Conservation (phyloP, 2,113 vertebrate species). For the Bostrychus sinensis region DNA sequence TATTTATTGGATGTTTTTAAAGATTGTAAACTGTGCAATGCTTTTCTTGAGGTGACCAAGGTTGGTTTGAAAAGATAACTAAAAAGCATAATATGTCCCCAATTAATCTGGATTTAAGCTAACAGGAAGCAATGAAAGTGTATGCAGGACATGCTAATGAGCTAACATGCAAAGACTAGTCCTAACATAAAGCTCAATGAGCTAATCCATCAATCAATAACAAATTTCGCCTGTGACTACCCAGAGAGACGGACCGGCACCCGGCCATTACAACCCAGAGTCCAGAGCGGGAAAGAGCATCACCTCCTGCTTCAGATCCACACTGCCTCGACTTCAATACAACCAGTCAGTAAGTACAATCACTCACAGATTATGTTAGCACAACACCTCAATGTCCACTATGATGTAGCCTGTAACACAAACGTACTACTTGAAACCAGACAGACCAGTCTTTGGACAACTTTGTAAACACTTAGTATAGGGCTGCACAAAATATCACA, state of each 20-base stretch:
- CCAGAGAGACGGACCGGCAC: constrained; percentile 83
- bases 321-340: constrained; percentile 76
- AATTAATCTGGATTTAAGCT: neutral
- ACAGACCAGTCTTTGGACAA: neutral
- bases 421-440: neutral
- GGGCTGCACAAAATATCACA: too few relatives aligned
- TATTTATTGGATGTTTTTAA: too few relatives aligned
- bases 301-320: constrained; percentile 84
- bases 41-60: too few relatives aligned
- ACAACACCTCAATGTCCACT: neutral
- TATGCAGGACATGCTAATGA: neutral
- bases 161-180: neutral
- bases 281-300: constrained; percentile 44
- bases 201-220: constrained; percentile 5
- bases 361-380: neutral
- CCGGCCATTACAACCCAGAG: constrained; percentile 78
- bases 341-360: constrained; percentile 73
- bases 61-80: too few relatives aligned
- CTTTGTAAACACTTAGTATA: too few relatives aligned
- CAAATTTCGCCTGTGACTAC: constrained; percentile 16
- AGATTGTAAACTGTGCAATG: too few relatives aligned
- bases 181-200: neutral
- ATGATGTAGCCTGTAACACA: neutral
- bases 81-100: neutral
- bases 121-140: neutral